Evolutionary conservation across 2,888 invertebrate genomes (phyloP).

Genomic region (Galerucella pusilla): DNA sequence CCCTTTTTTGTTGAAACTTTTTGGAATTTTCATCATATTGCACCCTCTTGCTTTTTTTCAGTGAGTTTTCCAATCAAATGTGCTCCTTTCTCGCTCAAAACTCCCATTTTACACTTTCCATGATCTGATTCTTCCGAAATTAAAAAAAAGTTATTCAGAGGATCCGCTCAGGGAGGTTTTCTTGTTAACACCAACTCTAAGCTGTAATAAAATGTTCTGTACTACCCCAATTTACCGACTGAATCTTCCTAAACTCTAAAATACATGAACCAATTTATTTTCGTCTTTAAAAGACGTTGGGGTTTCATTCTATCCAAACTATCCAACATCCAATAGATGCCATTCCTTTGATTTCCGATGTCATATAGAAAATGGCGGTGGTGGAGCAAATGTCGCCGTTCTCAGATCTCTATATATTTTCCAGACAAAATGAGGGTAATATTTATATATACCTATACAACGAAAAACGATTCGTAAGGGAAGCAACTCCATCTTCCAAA

Average conservation of each 20-base stretch:
- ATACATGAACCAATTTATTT: not conserved
- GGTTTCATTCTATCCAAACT: constrained; percentile 13
- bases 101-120: no score
- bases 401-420: not conserved
- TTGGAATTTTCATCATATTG: no score
- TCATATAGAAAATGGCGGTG: constrained; percentile 9
- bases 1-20: no score
- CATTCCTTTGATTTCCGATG: constrained; percentile 23
- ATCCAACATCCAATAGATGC: constrained; percentile 15
- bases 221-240: no score
- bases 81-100: no score
- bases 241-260: not conserved
- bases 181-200: no score
- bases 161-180: no score
- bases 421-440: constrained; percentile 18
- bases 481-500: not conserved
- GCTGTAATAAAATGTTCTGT: no score
- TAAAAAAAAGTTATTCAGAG: no score
- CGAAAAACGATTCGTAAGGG: constrained; percentile 5
- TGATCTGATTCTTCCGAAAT: no score
- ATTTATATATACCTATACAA: constrained; percentile 4
- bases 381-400: constrained; percentile 3
- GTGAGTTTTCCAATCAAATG: no score
- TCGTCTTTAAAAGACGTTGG: not conserved
- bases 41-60: no score